phyloP scores from a whole-genome alignment of 2,797 vertebrate genomes.

The Platalea minor region DNA sequence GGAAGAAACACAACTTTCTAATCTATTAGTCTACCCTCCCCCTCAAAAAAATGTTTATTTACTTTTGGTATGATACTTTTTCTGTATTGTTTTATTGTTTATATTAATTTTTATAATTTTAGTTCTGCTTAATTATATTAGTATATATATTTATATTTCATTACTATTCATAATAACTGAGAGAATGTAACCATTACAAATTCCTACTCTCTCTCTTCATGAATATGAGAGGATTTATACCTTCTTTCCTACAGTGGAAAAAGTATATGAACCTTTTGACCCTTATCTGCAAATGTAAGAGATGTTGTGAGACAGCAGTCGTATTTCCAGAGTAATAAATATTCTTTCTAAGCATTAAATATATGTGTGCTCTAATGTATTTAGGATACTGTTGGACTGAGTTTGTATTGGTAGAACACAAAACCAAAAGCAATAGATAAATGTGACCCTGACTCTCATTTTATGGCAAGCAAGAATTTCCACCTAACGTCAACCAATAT shows the following conservation, averaged over 20 bases:
- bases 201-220: background rate
- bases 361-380: background rate
- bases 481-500: background rate
- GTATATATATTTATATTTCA: background rate
- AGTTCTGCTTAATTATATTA: background rate
- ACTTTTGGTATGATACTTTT: background rate
- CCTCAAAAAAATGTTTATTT: background rate
- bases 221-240: background rate
- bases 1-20: background rate
- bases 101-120: background rate
- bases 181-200: background rate
- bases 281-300: background rate
- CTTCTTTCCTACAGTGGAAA: background rate
- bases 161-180: background rate
- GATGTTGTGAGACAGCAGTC: background rate
- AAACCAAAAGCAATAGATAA: background rate
- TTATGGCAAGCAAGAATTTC: background rate
- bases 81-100: background rate
- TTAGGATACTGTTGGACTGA: background rate
- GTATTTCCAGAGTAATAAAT: background rate
- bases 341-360: background rate
- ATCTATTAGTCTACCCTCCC: background rate
- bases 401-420: background rate
- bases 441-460: background rate
- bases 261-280: background rate